Conservation (phyloP, 2,888 invertebrate genomes). For the Margaritifera margaritifera region DNA sequence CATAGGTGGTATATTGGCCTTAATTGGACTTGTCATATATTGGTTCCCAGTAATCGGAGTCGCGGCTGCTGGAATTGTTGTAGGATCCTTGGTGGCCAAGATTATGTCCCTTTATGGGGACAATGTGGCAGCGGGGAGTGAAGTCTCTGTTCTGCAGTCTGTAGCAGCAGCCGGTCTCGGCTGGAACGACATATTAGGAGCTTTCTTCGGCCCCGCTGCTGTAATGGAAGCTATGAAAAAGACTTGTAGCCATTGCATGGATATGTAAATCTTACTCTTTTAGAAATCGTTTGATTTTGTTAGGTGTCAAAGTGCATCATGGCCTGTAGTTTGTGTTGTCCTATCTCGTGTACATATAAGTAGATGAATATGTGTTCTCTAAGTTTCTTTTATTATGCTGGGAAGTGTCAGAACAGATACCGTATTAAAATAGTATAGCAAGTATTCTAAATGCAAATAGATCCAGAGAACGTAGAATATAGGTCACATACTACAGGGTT, state of each 20-base stretch:
- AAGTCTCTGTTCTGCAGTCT: background rate
- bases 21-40: background rate
- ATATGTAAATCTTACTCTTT: too few species aligned
- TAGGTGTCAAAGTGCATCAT: too few species aligned
- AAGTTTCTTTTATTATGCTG: too few species aligned
- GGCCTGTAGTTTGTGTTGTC: too few species aligned
- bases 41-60: background rate
- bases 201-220: background rate
- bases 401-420: too few species aligned
- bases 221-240: constrained; percentile 1
- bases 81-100: background rate
- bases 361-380: too few species aligned
- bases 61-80: background rate
- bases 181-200: background rate
- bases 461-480: too few species aligned
- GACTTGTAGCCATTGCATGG: background rate
- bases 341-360: too few species aligned
- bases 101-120: constrained; percentile 1
- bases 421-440: too few species aligned
- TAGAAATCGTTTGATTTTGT: too few species aligned
- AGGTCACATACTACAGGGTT: too few species aligned
- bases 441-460: too few species aligned
- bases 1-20: background rate
- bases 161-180: background rate
- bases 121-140: background rate